These are phyloP conservation scores for Macrostomum lignano DNA, from an alignment of 1,140 invertebrate genomes.

Conservation along the genomic window DNA sequence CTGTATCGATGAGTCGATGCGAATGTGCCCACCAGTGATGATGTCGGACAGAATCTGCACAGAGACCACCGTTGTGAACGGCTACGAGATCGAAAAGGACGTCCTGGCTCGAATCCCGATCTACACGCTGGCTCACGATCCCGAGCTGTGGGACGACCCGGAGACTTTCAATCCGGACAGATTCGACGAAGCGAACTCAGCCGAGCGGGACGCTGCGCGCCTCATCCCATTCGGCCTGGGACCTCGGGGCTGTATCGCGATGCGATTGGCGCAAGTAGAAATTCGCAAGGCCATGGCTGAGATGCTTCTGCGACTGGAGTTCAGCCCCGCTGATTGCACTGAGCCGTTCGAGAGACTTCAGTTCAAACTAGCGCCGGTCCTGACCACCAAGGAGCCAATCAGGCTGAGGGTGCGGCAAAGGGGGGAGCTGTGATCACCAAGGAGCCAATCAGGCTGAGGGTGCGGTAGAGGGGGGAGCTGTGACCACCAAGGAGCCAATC, in stretches of 20 bases:
- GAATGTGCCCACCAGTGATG: not conserved
- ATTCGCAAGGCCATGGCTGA: conserved; percentile 11
- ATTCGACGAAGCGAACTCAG: not conserved
- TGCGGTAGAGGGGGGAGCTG: too few relatives aligned
- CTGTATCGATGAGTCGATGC: not conserved
- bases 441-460: too few relatives aligned
- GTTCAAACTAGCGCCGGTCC: too few relatives aligned
- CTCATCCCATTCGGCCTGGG: conserved; percentile 11
- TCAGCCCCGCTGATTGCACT: conserved; percentile 9
- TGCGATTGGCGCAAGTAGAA: conserved; percentile 13
- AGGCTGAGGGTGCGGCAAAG: too few relatives aligned
- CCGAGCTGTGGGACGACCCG: conserved; percentile 24
- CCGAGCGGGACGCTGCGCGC: conserved; percentile 3
- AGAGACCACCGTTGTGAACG: conserved; percentile 10
- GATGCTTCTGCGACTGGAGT: conserved; percentile 11
- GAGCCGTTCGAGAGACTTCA: too few relatives aligned
- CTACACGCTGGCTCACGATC: conserved; percentile 30
- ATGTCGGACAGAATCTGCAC: conserved; percentile 10
- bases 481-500: too few relatives aligned
- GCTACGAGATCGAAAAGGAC: conserved; percentile 10
- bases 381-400: too few relatives aligned
- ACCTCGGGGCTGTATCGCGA: conserved; percentile 12
- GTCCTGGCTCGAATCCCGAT: conserved; percentile 27
- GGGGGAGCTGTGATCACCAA: too few relatives aligned
- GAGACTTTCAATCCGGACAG: conserved; percentile 25